A percentile compares a stretch with the other conserved stretches of the same genome.
Evolutionary conservation across 2,113 vertebrate genomes (phyloP).

Genomic region (Rhynchomys soricoides): DNA sequence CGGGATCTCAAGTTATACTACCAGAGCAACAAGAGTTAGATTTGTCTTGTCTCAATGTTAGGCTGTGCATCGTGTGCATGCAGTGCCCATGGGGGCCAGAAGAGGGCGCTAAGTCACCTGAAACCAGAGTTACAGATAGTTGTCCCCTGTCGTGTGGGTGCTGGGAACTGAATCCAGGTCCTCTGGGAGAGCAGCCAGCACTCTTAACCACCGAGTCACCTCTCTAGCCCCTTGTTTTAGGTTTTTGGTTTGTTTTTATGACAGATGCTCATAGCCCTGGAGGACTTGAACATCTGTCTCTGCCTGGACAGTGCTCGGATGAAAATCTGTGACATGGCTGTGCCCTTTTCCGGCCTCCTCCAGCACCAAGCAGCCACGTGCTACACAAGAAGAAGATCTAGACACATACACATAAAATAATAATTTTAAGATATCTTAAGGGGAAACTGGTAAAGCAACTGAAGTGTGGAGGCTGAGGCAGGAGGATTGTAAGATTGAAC

Average conservation of each 20-base stretch:
- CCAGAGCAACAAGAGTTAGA: background rate
- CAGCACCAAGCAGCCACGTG: too few species aligned
- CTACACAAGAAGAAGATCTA: background rate
- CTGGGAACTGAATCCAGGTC: background rate
- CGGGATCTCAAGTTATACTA: background rate
- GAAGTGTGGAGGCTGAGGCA: background rate
- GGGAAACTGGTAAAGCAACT: background rate
- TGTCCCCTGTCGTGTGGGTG: background rate
- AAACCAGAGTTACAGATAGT: background rate
- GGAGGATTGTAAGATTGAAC: background rate
- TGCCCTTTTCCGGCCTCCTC: background rate
- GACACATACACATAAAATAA: too few species aligned
- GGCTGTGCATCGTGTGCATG: background rate
- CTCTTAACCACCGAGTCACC: background rate
- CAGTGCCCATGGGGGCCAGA: background rate
- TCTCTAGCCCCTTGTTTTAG: background rate
- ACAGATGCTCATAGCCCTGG: background rate
- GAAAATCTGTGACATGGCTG: background rate
- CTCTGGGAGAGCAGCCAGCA: background rate
- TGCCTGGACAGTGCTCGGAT: background rate
- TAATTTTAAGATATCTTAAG: background rate
- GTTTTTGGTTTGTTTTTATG: background rate
- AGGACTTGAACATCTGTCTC: background rate
- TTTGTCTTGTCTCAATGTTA: background rate
- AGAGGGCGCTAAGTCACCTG: background rate